Evolutionary conservation across 2,113 vertebrate genomes (phyloP).

Genomic region (Chloropsis hardwickii): DNA sequence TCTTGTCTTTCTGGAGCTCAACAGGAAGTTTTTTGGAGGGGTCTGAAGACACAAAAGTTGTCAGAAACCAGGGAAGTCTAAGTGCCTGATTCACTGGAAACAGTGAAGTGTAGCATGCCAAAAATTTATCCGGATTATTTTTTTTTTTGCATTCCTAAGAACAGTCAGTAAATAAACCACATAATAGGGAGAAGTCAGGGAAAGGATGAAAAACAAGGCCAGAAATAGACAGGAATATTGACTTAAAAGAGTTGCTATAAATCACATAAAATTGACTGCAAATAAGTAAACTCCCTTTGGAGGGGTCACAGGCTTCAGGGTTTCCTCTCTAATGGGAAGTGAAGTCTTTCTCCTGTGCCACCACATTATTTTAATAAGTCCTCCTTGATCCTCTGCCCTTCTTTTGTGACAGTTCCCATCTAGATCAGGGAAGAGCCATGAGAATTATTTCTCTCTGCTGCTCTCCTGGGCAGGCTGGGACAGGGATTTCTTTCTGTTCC

Average conservation of each 20-base stretch:
- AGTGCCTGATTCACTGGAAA: neutral
- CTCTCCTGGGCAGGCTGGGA: neutral
- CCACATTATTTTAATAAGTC: neutral
- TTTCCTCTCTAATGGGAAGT: neutral
- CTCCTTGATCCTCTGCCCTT: neutral
- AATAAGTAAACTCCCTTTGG: neutral
- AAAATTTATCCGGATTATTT: neutral
- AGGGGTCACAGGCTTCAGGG: neutral
- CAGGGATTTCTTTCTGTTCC: neutral
- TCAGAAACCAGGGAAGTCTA: neutral
- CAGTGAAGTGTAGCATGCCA: neutral
- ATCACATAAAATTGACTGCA: neutral
- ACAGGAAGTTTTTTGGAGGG: neutral
- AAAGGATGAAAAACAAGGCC: neutral
- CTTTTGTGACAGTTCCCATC: neutral
- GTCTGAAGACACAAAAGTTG: neutral
- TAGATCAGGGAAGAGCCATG: neutral
- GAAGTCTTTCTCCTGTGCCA: neutral
- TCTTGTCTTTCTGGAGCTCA: neutral
- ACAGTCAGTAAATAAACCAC: neutral
- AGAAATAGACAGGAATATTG: neutral
- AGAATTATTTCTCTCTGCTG: neutral
- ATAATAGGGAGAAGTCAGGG: neutral
- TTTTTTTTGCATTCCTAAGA: neutral
- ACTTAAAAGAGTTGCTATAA: neutral